Conservation (phyloP, 2,797 vertebrate species). For the Poeciliopsis gracilis region DNA sequence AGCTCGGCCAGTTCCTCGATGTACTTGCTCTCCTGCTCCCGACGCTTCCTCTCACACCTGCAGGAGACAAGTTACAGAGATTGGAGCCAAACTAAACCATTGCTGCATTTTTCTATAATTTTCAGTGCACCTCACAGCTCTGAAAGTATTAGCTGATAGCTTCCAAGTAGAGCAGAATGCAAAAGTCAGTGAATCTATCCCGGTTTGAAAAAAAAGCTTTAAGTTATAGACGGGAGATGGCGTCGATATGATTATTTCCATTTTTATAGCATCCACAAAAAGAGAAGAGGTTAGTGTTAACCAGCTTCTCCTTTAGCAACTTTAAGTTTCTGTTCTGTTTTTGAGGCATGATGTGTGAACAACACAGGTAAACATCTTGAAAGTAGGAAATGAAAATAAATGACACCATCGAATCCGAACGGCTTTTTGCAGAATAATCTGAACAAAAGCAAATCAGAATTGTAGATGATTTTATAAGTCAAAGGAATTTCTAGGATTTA, state of each 20-base stretch:
- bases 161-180: background rate
- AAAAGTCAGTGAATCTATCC: background rate
- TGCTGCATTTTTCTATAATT: background rate
- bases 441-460: background rate
- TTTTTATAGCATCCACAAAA: background rate
- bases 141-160: background rate
- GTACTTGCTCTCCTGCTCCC: conserved; percentile 98
- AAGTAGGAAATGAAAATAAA: background rate
- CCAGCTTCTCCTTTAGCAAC: background rate
- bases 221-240: background rate
- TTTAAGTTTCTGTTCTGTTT: conserved; percentile 2
- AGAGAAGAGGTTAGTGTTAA: background rate
- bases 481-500: background rate
- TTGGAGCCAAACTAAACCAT: conserved; percentile 17
- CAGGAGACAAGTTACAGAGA: conserved; percentile 39
- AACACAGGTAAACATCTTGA: background rate
- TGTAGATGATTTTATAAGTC: background rate
- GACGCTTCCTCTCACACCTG: conserved; percentile 93
- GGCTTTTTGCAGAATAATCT: background rate
- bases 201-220: background rate
- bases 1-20: conserved; percentile 97
- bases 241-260: background rate
- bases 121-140: background rate
- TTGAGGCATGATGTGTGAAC: background rate
- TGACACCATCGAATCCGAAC: background rate